Percentiles rank a stretch among this genome's conserved stretches.
These are phyloP conservation scores for Musca domestica DNA, from an alignment of 1,140 invertebrate genomes.

Conservation along the genomic window DNA sequence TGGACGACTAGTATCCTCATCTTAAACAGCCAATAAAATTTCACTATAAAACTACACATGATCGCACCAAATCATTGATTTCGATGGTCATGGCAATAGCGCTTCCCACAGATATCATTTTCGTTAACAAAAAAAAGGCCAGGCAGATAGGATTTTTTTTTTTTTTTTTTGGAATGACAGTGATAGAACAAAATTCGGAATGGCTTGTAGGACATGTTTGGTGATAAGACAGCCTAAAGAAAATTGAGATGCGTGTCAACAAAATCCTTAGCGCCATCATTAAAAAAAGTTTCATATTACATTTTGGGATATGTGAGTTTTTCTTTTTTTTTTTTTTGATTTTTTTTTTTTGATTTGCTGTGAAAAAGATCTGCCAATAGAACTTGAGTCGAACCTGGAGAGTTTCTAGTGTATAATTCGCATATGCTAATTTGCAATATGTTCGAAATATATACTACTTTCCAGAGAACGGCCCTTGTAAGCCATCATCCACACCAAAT, in stretches of 20 bases:
- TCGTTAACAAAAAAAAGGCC: conserved; percentile 22
- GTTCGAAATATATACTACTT: no score
- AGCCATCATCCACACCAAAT: no score
- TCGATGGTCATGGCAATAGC: neutral
- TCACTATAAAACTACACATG: conserved; percentile 29
- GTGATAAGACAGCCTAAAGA: neutral
- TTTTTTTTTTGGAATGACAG: no score
- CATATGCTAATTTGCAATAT: no score
- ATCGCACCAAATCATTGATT: conserved; percentile 4
- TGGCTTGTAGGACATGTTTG: neutral
- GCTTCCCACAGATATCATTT: conserved; percentile 52
- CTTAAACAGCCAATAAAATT: conserved; percentile 52
- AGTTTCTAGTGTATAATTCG: no score
- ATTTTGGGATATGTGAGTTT: no score
- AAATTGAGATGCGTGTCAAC: neutral
- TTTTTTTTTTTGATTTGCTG: no score
- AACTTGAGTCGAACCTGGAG: no score
- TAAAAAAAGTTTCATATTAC: conserved; percentile 12
- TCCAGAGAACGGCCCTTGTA: no score
- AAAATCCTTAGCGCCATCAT: conserved; percentile 6
- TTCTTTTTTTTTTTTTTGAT: no score
- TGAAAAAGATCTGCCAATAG: no score
- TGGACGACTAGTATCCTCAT: conserved; percentile 33
- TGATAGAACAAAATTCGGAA: neutral
- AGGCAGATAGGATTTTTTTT: no score